Evolutionary conservation across 2,888 invertebrate species (phyloP).

Genomic region (Drosophila rellima): DNA sequence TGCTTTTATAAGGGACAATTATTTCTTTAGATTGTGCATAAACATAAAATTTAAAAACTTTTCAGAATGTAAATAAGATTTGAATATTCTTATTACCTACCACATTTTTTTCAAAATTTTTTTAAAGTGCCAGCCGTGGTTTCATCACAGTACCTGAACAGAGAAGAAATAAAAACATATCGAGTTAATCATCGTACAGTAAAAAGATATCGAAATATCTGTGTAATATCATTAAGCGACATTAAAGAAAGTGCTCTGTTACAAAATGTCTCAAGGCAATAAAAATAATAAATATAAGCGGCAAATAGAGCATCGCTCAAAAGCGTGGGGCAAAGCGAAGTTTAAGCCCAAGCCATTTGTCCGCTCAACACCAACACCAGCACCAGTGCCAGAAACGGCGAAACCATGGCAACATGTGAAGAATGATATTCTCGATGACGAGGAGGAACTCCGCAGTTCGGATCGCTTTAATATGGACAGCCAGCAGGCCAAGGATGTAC

Average conservation of each 20-base stretch:
- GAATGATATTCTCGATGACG: constrained; percentile 70
- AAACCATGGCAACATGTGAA: constrained; percentile 82
- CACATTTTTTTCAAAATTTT: too few relatives aligned
- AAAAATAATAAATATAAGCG: not conserved
- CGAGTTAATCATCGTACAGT: not conserved
- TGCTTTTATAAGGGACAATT: too few relatives aligned
- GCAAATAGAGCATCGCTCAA: constrained; percentile 14
- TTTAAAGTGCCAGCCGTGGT: too few relatives aligned
- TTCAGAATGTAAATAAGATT: too few relatives aligned
- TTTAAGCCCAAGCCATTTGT: constrained; percentile 61
- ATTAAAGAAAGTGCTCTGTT: not conserved
- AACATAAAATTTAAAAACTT: too few relatives aligned
- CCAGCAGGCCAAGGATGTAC: constrained; percentile 54
- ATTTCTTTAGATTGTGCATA: too few relatives aligned
- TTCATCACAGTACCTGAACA: too few relatives aligned
- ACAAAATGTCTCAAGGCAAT: not conserved
- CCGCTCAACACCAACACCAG: not conserved
- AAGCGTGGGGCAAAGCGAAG: constrained; percentile 73
- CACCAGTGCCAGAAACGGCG: constrained; percentile 51
- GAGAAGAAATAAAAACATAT: not conserved
- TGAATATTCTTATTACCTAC: too few relatives aligned
- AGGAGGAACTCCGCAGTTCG: constrained; percentile 52
- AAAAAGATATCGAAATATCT: constrained; percentile 2
- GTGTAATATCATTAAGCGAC: not conserved
- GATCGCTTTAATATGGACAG: constrained; percentile 52